A percentile compares a stretch with the other conserved stretches of the same genome.
phyloP scores from a whole-genome alignment of 2,888 invertebrate genomes.

The Ceratothoa steindachneri region DNA sequence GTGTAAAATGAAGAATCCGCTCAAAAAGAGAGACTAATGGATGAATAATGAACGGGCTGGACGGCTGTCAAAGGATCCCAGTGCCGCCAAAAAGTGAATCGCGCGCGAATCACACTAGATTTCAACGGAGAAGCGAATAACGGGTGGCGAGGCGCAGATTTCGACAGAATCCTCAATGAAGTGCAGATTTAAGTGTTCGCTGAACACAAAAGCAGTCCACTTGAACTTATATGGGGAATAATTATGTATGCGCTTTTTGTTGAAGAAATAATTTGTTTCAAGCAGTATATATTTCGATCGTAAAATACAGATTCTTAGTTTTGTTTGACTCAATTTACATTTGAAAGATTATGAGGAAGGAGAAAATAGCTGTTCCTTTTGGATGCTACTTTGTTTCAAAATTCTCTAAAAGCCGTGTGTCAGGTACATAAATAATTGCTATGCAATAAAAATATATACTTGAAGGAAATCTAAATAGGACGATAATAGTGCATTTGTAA shows the following conservation, averaged over 20 bases:
- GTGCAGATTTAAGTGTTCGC: neutral
- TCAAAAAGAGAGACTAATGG: conserved; percentile 35
- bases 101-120: conserved; percentile 15
- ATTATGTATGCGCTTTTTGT: neutral
- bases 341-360: too few relatives aligned
- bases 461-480: too few relatives aligned
- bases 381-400: too few relatives aligned
- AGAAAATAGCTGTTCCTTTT: too few relatives aligned
- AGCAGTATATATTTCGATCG: too few relatives aligned
- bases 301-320: too few relatives aligned
- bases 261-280: too few relatives aligned
- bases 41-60: conserved; percentile 26
- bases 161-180: neutral
- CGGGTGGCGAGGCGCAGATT: neutral
- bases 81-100: neutral
- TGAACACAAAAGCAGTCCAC: neutral
- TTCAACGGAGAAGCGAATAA: conserved; percentile 28
- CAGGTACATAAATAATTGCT: too few relatives aligned
- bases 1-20: conserved; percentile 34
- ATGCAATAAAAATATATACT: too few relatives aligned
- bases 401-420: too few relatives aligned
- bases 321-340: too few relatives aligned
- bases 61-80: conserved; percentile 17
- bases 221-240: neutral
- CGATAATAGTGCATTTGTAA: too few relatives aligned